Conservation (phyloP, 1,140 invertebrate species). For the Globodera ellingtonae region DNA sequence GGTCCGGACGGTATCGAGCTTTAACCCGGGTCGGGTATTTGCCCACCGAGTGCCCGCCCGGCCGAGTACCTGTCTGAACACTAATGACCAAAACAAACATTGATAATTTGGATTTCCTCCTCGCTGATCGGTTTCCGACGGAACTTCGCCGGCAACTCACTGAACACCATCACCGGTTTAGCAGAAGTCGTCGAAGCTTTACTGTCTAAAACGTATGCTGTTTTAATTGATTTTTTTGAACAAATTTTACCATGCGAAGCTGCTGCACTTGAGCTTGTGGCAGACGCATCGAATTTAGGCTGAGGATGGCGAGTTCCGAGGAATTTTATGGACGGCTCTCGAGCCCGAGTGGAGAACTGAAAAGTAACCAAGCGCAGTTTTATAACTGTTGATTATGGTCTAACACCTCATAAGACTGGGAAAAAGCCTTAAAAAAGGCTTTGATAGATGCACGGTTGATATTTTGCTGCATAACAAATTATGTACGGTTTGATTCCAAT, state of each 20-base stretch:
- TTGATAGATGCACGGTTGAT: background rate
- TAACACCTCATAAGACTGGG: background rate
- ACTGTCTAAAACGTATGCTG: background rate
- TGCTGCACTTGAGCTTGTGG: background rate
- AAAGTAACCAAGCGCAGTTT: conserved; percentile 5
- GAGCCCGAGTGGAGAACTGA: conserved; percentile 31
- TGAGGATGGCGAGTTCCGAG: conserved; percentile 41
- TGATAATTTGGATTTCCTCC: conserved; percentile 60
- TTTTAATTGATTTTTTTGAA: background rate
- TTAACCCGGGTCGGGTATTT: too few species aligned
- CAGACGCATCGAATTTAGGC: conserved; percentile 41
- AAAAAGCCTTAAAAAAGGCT: background rate
- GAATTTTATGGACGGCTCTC: conserved; percentile 55
- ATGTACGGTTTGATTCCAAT: background rate
- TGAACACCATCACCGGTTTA: conserved; percentile 39
- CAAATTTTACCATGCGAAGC: background rate
- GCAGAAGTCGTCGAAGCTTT: background rate
- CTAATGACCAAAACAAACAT: conserved; percentile 34
- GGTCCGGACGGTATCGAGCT: too few species aligned
- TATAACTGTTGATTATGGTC: too few species aligned
- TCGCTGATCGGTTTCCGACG: conserved; percentile 48
- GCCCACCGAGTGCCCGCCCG: too few species aligned
- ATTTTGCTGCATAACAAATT: background rate
- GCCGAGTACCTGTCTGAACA: too few species aligned
- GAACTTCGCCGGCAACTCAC: conserved; percentile 50